phyloP scores from a whole-genome alignment of 1,140 invertebrate species.

The Magallana gigas region DNA sequence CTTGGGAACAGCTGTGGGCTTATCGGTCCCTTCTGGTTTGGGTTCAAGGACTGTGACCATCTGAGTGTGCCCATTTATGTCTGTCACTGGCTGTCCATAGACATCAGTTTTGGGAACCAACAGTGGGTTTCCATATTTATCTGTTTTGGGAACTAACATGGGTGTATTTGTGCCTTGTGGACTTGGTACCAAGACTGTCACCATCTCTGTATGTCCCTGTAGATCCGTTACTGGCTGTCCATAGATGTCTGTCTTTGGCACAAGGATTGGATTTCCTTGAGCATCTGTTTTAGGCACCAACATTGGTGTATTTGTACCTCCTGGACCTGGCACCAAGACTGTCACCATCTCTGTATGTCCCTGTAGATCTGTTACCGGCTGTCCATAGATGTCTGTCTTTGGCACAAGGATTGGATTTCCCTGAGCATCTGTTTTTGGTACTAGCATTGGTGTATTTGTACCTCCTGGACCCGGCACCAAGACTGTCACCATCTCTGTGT shows the following conservation, averaged over 20 bases:
- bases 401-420: slow-evolving; percentile 39
- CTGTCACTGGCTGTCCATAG: slow-evolving; percentile 4
- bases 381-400: slow-evolving; percentile 13
- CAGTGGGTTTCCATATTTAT: background rate
- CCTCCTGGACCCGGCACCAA: slow-evolving; percentile 8
- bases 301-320: background rate
- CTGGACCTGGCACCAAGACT: background rate
- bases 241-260: slow-evolving; percentile 40
- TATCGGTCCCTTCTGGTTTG: background rate
- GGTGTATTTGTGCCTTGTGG: background rate
- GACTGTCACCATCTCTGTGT: slow-evolving; percentile 70
- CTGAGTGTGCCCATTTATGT: background rate
- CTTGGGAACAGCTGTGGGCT: slow-evolving; percentile 3
- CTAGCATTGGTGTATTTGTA: slow-evolving; percentile 12
- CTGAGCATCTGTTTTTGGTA: slow-evolving; percentile 20
- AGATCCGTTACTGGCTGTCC: slow-evolving; percentile 41
- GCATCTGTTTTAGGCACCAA: background rate
- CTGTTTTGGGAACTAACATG: slow-evolving; percentile 23
- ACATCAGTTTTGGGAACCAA: background rate
- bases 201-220: slow-evolving; percentile 45
- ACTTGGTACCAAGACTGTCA: slow-evolving; percentile 37
- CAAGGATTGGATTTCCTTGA: slow-evolving; percentile 12
- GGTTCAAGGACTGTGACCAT: slow-evolving; percentile 1
- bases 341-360: slow-evolving; percentile 60
- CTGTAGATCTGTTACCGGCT: slow-evolving; percentile 25